Evolutionary conservation across 2,888 invertebrate species (phyloP).

Genomic region (Drosophila vallismaia): DNA sequence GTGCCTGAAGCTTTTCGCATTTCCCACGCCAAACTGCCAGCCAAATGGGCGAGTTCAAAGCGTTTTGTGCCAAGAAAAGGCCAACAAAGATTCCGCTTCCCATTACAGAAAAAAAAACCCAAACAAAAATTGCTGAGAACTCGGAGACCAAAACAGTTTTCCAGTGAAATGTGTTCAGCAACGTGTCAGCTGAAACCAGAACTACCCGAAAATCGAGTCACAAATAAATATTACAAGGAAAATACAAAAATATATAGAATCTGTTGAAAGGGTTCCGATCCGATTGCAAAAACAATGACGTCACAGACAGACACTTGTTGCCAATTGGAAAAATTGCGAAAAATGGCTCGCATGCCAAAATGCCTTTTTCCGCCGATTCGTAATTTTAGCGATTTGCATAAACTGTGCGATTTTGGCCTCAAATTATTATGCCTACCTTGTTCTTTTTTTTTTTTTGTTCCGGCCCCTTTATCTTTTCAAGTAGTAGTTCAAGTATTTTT

Average conservation of each 20-base stretch:
- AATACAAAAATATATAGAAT: neutral
- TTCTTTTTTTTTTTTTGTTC: neutral
- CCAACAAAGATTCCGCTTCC: slow-evolving; percentile 64
- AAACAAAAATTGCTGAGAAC: slow-evolving; percentile 67
- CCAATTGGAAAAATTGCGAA: slow-evolving; percentile 6
- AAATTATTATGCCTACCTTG: slow-evolving; percentile 62
- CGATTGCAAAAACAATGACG: slow-evolving; percentile 28
- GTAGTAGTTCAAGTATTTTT: slow-evolving; percentile 2
- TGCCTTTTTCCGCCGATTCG: slow-evolving; percentile 47
- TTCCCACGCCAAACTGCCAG: slow-evolving; percentile 62
- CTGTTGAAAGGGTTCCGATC: slow-evolving; percentile 1
- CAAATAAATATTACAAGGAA: neutral
- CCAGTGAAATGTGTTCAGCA: slow-evolving; percentile 61
- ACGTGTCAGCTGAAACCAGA: slow-evolving; percentile 55
- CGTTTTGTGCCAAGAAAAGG: slow-evolving; percentile 60
- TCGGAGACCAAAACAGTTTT: slow-evolving; percentile 20
- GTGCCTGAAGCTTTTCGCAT: slow-evolving; percentile 34
- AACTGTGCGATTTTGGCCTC: slow-evolving; percentile 61
- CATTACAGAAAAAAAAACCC: slow-evolving; percentile 66
- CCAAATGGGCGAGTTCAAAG: slow-evolving; percentile 64
- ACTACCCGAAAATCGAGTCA: neutral
- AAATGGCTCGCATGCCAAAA: slow-evolving; percentile 62
- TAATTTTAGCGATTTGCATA: slow-evolving; percentile 64
- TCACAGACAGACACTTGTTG: slow-evolving; percentile 41
- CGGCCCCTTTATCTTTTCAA: too few species aligned